phyloP scores from a whole-genome alignment of 2,888 invertebrate species.

The Chrysodeixis includens region DNA sequence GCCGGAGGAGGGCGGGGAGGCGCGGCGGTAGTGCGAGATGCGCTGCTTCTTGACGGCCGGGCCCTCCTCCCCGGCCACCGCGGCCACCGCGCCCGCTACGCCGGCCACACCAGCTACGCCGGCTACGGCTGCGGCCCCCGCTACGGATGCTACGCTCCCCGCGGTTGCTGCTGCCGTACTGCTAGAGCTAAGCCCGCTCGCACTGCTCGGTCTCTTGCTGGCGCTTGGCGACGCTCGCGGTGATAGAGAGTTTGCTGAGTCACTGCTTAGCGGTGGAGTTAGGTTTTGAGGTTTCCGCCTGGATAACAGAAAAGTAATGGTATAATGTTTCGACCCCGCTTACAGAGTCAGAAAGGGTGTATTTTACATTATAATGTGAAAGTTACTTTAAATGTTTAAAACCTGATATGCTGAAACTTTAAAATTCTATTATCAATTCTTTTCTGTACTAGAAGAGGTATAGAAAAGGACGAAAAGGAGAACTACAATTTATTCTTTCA shows the following conservation, averaged over 20 bases:
- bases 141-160: no score
- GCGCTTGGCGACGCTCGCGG: conserved; percentile 91
- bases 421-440: no score
- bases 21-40: conserved; percentile 93
- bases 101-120: conserved; percentile 89
- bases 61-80: conserved; percentile 87
- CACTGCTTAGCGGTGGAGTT: conserved; percentile 96
- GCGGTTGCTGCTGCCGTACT: background rate
- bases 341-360: background rate
- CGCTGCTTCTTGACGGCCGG: conserved; percentile 93
- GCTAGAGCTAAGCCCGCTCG: background rate
- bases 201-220: conserved; percentile 89
- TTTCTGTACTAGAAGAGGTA: no score
- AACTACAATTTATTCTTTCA: no score
- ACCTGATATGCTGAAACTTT: no score
- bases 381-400: no score
- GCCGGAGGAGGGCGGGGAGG: conserved; percentile 83
- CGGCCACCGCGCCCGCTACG: conserved; percentile 30
- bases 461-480: no score
- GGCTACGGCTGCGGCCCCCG: conserved; percentile 83
- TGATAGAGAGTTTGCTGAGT: conserved; percentile 95
- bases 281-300: conserved; percentile 97
- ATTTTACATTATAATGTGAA: no score
- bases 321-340: background rate
- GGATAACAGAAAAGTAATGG: conserved; percentile 39